A percentile compares a stretch with the other conserved stretches of the same genome.
phyloP scores from a whole-genome alignment of 2,113 vertebrate species.

The Tychaedon coryphoeus region DNA sequence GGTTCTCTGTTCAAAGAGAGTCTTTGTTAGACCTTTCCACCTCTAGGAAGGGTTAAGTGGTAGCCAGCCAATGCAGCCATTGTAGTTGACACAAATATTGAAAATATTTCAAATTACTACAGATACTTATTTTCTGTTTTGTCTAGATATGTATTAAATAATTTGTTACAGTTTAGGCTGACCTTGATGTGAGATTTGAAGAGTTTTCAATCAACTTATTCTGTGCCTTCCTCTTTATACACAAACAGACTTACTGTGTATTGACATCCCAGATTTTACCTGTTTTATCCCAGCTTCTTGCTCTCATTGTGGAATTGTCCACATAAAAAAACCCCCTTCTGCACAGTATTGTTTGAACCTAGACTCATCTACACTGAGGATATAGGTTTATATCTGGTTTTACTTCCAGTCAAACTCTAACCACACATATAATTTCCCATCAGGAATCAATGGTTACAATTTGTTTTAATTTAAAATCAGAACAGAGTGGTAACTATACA shows the following conservation, averaged over 20 bases:
- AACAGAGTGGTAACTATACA: neutral
- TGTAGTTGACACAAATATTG: neutral
- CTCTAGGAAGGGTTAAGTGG: neutral
- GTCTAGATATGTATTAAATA: neutral
- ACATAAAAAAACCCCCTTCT: neutral
- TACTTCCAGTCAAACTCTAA: neutral
- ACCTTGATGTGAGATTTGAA: neutral
- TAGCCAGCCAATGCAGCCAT: neutral
- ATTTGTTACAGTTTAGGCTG: neutral
- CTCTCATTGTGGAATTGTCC: neutral
- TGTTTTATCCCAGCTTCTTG: neutral
- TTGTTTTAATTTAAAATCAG: neutral
- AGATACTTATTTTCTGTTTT: neutral
- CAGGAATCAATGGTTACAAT: neutral
- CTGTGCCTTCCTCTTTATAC: neutral
- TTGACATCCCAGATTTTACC: neutral
- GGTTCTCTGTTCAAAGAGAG: neutral
- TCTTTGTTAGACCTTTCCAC: neutral
- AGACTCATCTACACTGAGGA: neutral
- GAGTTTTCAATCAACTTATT: neutral
- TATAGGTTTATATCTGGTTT: neutral
- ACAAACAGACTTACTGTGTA: neutral
- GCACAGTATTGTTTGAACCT: neutral
- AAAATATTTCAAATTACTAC: neutral
- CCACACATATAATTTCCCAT: neutral